Evolutionary conservation across 2,888 invertebrate species (phyloP).

Genomic region (Galerucella pusilla): DNA sequence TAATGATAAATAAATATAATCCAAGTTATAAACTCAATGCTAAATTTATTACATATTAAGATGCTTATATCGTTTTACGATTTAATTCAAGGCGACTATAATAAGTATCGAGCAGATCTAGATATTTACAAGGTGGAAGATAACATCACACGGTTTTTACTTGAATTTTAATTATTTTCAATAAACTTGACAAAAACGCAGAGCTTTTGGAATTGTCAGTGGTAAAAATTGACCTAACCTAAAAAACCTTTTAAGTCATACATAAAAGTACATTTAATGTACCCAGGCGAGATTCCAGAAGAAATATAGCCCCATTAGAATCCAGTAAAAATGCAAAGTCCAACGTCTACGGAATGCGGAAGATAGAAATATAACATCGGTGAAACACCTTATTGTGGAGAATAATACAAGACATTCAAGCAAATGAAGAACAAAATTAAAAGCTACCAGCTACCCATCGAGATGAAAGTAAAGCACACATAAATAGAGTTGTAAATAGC

Average conservation of each 20-base stretch:
- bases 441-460: neutral
- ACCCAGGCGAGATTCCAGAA: neutral
- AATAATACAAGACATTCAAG: neutral
- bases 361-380: neutral
- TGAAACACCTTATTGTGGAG: neutral
- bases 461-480: neutral
- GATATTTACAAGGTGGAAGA: constrained; percentile 2
- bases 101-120: neutral
- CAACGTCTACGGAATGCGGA: neutral
- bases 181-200: no score
- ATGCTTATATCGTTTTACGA: neutral
- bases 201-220: no score
- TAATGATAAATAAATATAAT: no score
- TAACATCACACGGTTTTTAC: neutral
- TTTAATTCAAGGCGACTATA: neutral
- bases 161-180: neutral
- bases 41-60: neutral
- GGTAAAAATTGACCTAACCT: no score
- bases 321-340: neutral
- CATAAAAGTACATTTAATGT: neutral
- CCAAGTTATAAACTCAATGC: neutral
- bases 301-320: neutral
- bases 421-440: neutral
- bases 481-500: neutral
- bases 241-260: no score